phyloP scores from a whole-genome alignment of 2,797 vertebrate genomes.

The Acropternis orthonyx region DNA sequence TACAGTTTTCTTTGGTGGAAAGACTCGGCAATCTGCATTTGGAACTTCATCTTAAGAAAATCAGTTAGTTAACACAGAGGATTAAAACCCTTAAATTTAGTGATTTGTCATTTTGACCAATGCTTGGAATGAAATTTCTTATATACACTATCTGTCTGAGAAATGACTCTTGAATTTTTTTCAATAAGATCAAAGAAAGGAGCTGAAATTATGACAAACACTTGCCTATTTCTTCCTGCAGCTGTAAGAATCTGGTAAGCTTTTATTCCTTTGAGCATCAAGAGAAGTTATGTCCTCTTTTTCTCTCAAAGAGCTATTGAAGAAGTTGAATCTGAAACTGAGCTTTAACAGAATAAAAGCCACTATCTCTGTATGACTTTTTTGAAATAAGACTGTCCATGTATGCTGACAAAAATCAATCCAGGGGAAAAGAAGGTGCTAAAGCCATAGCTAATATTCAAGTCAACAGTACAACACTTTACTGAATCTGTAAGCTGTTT shows the following conservation, averaged over 20 bases:
- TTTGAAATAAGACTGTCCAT: not conserved
- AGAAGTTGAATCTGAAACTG: not conserved
- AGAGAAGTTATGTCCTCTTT: not conserved
- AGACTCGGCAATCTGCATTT: not conserved
- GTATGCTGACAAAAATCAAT: not conserved
- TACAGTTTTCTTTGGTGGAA: not conserved
- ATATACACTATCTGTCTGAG: not conserved
- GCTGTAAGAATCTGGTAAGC: not conserved
- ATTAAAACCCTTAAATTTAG: not conserved
- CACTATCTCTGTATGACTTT: not conserved
- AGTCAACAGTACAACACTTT: not conserved
- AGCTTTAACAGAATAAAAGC: not conserved
- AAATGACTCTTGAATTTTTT: not conserved
- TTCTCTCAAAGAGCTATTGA: not conserved
- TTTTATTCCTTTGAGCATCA: not conserved
- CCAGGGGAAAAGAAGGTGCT: not conserved
- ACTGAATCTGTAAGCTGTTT: not conserved
- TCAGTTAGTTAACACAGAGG: not conserved
- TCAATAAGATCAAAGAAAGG: not conserved
- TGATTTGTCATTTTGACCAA: not conserved
- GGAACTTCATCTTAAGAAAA: not conserved
- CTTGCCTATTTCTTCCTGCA: not conserved
- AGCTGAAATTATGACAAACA: not conserved
- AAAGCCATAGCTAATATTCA: not conserved
- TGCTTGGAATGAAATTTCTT: not conserved